phyloP scores from a whole-genome alignment of 2,797 vertebrate genomes.

The Neosilurus mollespiculum region DNA sequence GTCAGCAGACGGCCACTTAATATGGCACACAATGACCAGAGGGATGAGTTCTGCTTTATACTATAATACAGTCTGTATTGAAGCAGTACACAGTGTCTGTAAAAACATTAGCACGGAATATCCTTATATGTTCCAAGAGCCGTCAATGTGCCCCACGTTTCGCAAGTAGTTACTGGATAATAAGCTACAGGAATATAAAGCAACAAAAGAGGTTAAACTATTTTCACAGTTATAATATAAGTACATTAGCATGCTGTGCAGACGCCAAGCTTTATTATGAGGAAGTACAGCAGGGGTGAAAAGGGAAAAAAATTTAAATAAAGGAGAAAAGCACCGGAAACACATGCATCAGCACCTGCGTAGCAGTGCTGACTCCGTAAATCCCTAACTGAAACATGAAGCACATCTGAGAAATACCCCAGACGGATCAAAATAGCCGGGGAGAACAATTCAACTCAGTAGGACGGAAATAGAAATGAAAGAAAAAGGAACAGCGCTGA shows the following conservation, averaged over 20 bases:
- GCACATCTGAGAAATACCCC: conserved; percentile 12
- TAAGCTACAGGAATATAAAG: background rate
- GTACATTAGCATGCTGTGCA: background rate
- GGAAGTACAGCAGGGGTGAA: background rate
- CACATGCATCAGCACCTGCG: conserved; percentile 34
- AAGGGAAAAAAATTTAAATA: conserved; percentile 12
- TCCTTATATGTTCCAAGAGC: background rate
- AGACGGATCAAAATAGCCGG: background rate
- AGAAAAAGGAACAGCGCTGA: conserved; percentile 9
- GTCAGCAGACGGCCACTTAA: background rate
- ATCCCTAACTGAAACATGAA: background rate
- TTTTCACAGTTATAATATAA: background rate
- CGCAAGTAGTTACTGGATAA: conserved; percentile 4
- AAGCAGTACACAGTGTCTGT: background rate
- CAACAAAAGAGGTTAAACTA: background rate
- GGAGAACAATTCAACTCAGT: conserved; percentile 17
- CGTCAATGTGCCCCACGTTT: background rate
- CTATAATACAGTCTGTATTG: background rate
- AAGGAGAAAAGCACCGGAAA: conserved; percentile 6
- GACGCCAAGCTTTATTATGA: background rate
- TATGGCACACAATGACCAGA: background rate
- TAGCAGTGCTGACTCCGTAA: conserved; percentile 19
- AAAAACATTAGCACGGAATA: background rate
- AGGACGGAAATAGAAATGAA: background rate
- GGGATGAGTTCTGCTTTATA: conserved; percentile 1